Evolutionary conservation across 2,888 invertebrate species (phyloP).

Genomic region (Dione juno): DNA sequence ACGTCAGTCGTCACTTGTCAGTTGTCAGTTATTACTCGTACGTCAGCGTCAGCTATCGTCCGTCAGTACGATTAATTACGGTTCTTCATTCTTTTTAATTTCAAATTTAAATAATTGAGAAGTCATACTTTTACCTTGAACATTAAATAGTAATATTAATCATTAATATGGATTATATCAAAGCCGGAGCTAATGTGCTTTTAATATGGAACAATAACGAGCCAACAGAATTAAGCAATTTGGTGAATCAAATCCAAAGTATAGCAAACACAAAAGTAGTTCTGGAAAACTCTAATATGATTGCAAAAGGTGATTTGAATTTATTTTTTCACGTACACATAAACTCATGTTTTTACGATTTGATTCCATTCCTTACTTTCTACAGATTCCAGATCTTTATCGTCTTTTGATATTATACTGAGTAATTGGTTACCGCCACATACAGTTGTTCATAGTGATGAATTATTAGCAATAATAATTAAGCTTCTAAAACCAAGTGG

Average conservation of each 20-base stretch:
- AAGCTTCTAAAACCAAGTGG: constrained; percentile 86
- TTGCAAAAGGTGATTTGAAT: constrained; percentile 82
- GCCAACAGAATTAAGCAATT: constrained; percentile 76
- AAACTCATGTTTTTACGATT: not conserved
- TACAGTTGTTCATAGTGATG: constrained; percentile 68
- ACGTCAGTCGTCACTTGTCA: not conserved
- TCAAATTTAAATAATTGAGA: not conserved
- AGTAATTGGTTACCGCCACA: constrained; percentile 78
- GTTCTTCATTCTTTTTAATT: not conserved
- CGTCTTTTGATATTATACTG: constrained; percentile 85
- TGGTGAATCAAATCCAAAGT: constrained; percentile 78
- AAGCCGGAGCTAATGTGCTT: constrained; percentile 75
- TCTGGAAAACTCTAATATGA: constrained; percentile 84
- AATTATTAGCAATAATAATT: constrained; percentile 81
- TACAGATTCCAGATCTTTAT: constrained; percentile 82
- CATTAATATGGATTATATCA: constrained; percentile 50
- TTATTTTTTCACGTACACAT: constrained; percentile 12
- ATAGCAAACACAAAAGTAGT: constrained; percentile 77
- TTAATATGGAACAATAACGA: constrained; percentile 83
- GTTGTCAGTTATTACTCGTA: too few species aligned
- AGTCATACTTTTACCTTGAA: not conserved
- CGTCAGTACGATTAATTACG: too few species aligned
- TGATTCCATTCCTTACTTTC: constrained; percentile 34
- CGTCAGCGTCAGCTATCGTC: too few species aligned
- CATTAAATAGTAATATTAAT: not conserved